Base-by-base conservation (phyloP, 2,797 vertebrate genomes). In the Sebastes itinus region DNA sequence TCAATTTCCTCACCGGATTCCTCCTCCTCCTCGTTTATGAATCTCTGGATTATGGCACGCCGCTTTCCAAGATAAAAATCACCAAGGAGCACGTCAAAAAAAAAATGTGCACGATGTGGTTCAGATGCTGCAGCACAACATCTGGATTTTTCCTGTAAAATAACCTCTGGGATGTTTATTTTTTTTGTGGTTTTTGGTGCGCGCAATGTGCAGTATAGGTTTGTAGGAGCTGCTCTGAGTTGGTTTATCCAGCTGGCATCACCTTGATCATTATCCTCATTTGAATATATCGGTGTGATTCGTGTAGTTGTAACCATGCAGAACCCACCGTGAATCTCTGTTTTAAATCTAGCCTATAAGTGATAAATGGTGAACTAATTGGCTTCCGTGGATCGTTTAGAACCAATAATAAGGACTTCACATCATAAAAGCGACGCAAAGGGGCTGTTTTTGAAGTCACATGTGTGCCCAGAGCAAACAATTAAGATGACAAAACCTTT, bases 401-500 rank as follows among this genome's bases (percentile, higher is more conserved):
- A 46, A 46, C 16, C 32, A 33, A 30, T 32, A 52, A 72, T 72
- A 54, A 52, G 81, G 88, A 87, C 81, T 87, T 87, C 56, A 63
- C 56, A 78, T 62, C 62, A 28, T 54, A 77, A 54, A 78, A 74
- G 75, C 80, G 75, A 86, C 78, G 82, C 83, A 75, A 42, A 42
- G 84, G 22, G 83, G 83, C 82, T 77, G 78, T 46, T 78, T 78
- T 84, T 82, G 83, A 63, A 92, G 89, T 86, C 87, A 83, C 85
- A 76, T 75, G 85, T 75, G 85, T 75, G 89, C 87, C 74, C 89
- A 42, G 84, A 83, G 42, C 87, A 86, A 85, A 86, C 88, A 89
- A 88, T 77, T 90, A 94, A 94, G 87, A 95, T 95, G 94, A 93
- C 90, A 90, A 92, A 80, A 88, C 10, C 83, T 85, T 42, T 90